A percentile compares a stretch with the other conserved stretches of the same genome.
Evolutionary conservation across 2,113 vertebrate genomes (phyloP).

Genomic region (Chrysemys picta): DNA sequence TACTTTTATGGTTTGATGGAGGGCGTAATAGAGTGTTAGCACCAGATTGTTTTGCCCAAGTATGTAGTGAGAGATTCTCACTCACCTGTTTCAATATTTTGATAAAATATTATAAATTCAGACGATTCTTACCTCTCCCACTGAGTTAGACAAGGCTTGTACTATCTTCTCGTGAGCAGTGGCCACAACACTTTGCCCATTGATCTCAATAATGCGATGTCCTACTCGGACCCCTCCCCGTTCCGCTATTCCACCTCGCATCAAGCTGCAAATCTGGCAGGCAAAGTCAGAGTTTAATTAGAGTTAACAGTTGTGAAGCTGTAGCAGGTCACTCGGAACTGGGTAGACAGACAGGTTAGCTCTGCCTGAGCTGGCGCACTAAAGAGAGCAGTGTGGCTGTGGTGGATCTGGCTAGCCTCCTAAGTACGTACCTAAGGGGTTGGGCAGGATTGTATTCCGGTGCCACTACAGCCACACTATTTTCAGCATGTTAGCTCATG

Average conservation of each 20-base stretch:
- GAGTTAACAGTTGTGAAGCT: background rate
- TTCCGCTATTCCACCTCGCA: conserved; percentile 98
- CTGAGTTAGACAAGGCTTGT: conserved; percentile 96
- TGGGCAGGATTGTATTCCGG: background rate
- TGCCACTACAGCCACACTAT: background rate
- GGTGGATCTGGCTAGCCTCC: background rate
- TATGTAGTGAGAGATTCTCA: accelerated
- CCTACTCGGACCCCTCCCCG: conserved; percentile 95
- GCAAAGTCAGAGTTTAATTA: background rate
- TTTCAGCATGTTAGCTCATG: background rate
- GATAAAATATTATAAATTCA: background rate
- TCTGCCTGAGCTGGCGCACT: background rate
- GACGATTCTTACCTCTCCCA: conserved; percentile 90
- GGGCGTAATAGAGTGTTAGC: background rate
- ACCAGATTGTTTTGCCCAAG: background rate
- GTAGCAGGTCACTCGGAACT: background rate
- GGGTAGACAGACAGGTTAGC: background rate
- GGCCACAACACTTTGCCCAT: conserved; percentile 96
- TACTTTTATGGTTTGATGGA: background rate
- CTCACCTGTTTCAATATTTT: background rate
- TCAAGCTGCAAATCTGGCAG: conserved; percentile 95
- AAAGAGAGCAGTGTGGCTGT: background rate
- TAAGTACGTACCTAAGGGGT: background rate
- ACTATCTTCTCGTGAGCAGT: conserved; percentile 99
- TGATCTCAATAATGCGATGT: conserved; percentile 98